Evolutionary conservation across 2,888 invertebrate genomes (phyloP).

Genomic region (Pachycephus smyrnensis): DNA sequence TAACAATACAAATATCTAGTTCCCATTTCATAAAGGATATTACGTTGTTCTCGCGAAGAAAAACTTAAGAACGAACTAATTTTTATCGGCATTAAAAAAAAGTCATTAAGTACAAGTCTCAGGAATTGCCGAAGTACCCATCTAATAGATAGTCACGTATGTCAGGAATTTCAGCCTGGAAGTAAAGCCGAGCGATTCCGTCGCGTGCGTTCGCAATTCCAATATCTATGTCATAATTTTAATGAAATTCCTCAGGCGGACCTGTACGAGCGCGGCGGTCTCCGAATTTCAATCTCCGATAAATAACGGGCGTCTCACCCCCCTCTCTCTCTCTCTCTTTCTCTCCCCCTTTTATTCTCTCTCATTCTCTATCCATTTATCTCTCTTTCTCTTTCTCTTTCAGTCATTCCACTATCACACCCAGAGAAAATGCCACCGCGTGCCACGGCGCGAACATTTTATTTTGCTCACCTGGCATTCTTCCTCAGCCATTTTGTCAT

Average conservation of each 20-base stretch:
- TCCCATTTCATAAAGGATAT: not conserved
- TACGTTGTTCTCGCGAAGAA: not conserved
- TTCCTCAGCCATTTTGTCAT: not conserved
- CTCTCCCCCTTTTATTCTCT: slow-evolving; percentile 27
- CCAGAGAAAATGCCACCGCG: slow-evolving; percentile 13
- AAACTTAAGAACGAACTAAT: not conserved
- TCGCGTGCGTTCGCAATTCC: slow-evolving; percentile 52
- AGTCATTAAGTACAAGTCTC: not conserved
- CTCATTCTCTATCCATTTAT: slow-evolving; percentile 27
- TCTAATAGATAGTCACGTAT: not conserved
- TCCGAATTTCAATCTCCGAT: slow-evolving; percentile 58
- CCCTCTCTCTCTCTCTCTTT: slow-evolving; percentile 15
- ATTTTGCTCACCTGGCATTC: slow-evolving; percentile 14
- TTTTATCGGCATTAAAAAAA: not conserved
- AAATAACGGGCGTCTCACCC: slow-evolving; percentile 42
- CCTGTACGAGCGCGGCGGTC: slow-evolving; percentile 30
- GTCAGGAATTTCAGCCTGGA: slow-evolving; percentile 4
- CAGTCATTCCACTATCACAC: not conserved
- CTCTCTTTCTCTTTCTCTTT: slow-evolving; percentile 23
- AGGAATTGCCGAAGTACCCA: not conserved
- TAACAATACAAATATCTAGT: too few relatives aligned
- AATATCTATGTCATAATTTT: slow-evolving; percentile 63
- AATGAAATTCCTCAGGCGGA: slow-evolving; percentile 59
- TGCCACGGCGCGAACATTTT: slow-evolving; percentile 18
- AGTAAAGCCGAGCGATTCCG: slow-evolving; percentile 30